Evolutionary conservation across 2,113 vertebrate species (phyloP).

Genomic region (Sebastes fasciatus): DNA sequence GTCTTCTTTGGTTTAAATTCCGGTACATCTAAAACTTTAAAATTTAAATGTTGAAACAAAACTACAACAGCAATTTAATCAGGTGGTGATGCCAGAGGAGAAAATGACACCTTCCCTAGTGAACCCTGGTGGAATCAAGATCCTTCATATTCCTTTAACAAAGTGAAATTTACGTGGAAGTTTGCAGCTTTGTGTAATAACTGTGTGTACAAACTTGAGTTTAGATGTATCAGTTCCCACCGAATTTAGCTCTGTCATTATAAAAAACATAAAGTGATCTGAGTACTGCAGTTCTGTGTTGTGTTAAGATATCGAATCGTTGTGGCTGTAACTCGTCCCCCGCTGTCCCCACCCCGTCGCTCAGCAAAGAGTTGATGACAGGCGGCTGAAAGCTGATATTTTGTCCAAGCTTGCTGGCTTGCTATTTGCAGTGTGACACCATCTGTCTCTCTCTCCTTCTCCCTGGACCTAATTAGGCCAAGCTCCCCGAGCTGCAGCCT

Average conservation of each 20-base stretch:
- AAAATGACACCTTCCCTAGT: background rate
- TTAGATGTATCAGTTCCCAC: background rate
- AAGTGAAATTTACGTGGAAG: background rate
- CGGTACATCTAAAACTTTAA: background rate
- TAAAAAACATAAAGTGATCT: background rate
- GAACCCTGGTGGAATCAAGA: background rate
- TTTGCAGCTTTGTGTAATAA: background rate
- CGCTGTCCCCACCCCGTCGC: conserved; percentile 20
- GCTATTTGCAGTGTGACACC: conserved; percentile 81
- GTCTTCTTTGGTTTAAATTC: background rate
- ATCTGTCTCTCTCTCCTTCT: conserved; percentile 69
- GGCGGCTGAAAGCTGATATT: conserved; percentile 73
- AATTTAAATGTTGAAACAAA: background rate
- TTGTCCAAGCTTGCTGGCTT: conserved; percentile 46
- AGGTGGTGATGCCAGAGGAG: background rate
- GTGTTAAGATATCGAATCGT: conserved; percentile 35
- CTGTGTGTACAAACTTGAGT: background rate
- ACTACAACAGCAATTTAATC: background rate
- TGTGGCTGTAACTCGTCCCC: conserved; percentile 42
- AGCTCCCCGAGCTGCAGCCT: conserved; percentile 96
- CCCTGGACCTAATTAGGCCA: conserved; percentile 88
- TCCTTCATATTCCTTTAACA: background rate
- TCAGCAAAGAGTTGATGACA: conserved; percentile 58
- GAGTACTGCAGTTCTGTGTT: background rate
- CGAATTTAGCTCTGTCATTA: background rate